Conservation (phyloP, 2,113 vertebrate genomes). For the Vidua chalybeata region DNA sequence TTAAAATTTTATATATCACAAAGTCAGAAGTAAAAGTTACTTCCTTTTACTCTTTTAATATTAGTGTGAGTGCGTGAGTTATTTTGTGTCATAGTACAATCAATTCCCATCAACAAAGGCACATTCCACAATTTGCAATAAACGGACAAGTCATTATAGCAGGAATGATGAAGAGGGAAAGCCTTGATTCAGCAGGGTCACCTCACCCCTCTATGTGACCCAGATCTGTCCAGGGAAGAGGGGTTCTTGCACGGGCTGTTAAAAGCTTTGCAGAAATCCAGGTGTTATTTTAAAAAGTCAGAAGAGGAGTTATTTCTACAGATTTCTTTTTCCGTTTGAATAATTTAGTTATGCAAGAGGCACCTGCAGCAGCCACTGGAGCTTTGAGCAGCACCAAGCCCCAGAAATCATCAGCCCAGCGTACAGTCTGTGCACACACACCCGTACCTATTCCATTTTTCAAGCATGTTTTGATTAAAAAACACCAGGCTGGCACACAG, state of each 20-base stretch:
- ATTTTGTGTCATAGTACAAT: too few species aligned
- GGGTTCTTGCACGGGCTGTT: not conserved
- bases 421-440: not conserved
- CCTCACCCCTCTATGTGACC: accelerated
- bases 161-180: not conserved
- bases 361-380: not conserved
- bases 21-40: too few species aligned
- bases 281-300: not conserved
- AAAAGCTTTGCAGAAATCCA: not conserved
- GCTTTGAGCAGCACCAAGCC: not conserved
- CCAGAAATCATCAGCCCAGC: not conserved
- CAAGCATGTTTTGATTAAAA: not conserved
- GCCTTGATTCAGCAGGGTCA: not conserved
- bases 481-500: not conserved
- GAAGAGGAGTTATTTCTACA: not conserved
- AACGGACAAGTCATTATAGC: accelerated
- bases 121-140: not conserved
- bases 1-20: too few species aligned
- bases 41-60: too few species aligned
- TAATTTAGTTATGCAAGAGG: not conserved
- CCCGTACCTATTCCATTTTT: not conserved
- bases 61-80: too few species aligned
- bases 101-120: not conserved
- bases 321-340: not conserved
- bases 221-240: not conserved